Percentiles rank a stretch among this genome's conserved stretches.
Conservation (phyloP, 2,888 invertebrate genomes). For the Lycaena phlaeas region DNA sequence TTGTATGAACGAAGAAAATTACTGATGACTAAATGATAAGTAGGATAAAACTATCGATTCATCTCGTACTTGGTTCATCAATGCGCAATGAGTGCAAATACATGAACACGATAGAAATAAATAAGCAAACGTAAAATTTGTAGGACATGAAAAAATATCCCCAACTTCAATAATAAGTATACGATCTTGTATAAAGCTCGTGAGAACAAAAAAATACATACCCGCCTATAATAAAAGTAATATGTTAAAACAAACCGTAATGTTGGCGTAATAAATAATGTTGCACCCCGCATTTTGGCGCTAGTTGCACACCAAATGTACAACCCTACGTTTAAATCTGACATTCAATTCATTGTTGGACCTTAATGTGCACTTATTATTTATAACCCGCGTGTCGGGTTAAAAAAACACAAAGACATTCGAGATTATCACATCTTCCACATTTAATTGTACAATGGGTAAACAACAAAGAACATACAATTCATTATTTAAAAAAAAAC, state of each 20-base stretch:
- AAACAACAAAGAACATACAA: slow-evolving; percentile 60
- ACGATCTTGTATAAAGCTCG: slow-evolving; percentile 30
- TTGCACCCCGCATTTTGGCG: slow-evolving; percentile 65
- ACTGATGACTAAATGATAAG: too few species aligned
- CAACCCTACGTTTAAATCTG: slow-evolving; percentile 66
- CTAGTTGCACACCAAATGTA: slow-evolving; percentile 40
- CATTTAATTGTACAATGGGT: slow-evolving; percentile 68
- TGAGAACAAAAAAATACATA: slow-evolving; percentile 39
- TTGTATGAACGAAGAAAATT: too few species aligned
- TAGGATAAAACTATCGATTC: too few species aligned
- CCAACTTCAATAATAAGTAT: too few species aligned
- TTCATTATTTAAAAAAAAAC: slow-evolving; percentile 26
- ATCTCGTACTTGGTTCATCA: too few species aligned
- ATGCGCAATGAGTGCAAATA: too few species aligned
- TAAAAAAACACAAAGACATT: slow-evolving; percentile 64
- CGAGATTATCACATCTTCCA: slow-evolving; percentile 69
- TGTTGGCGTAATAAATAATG: slow-evolving; percentile 69
- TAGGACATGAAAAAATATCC: too few species aligned
- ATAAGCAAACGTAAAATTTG: too few species aligned
- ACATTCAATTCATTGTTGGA: slow-evolving; percentile 60
- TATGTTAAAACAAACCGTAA: slow-evolving; percentile 60
- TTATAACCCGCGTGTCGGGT: slow-evolving; percentile 59
- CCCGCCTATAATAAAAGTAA: slow-evolving; percentile 56
- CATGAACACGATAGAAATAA: too few species aligned
- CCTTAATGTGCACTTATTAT: slow-evolving; percentile 55